Percentiles rank a stretch among this genome's conserved stretches.
phyloP scores from a whole-genome alignment of 2,797 vertebrate species.

The Kryptopterus vitreolus region DNA sequence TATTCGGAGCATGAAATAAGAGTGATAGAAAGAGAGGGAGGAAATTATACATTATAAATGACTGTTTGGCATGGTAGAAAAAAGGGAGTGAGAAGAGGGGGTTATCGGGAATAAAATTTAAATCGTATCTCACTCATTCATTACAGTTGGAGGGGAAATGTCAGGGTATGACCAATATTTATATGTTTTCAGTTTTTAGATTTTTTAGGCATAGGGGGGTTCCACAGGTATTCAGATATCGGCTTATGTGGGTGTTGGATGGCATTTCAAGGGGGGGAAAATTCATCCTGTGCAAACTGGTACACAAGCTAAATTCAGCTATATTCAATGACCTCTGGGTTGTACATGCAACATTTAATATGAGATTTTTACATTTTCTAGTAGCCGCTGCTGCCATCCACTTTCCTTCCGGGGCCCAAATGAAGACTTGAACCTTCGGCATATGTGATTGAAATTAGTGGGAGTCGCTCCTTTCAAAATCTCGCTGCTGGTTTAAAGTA shows the following conservation, averaged over 20 bases:
- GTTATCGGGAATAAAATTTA: slow-evolving; percentile 64
- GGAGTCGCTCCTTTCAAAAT: slow-evolving; percentile 8
- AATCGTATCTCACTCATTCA: slow-evolving; percentile 59
- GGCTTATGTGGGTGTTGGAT: background rate
- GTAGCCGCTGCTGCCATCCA: slow-evolving; percentile 12
- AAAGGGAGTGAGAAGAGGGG: slow-evolving; percentile 65
- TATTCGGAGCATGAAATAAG: slow-evolving; percentile 81
- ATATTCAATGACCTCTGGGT: slow-evolving; percentile 42
- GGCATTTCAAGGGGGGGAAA: background rate
- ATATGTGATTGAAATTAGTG: slow-evolving; percentile 23
- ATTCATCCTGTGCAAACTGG: slow-evolving; percentile 26
- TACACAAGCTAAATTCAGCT: slow-evolving; percentile 35
- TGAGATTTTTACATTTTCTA: slow-evolving; percentile 25
- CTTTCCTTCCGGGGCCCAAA: slow-evolving; percentile 21
- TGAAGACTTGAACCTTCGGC: slow-evolving; percentile 33
- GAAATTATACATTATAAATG: slow-evolving; percentile 75
- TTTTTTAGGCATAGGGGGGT: background rate
- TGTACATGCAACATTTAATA: slow-evolving; percentile 25
- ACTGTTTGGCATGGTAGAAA: slow-evolving; percentile 61
- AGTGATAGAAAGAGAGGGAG: slow-evolving; percentile 73
- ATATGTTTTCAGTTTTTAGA: no score
- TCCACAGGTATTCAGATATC: background rate
- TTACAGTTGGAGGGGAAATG: slow-evolving; percentile 46
- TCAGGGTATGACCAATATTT: background rate
- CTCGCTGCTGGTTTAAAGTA: background rate